Base-by-base conservation (phyloP, 92 coral and sea anemone genomes). In the Parazoanthus atlanticus region DNA sequence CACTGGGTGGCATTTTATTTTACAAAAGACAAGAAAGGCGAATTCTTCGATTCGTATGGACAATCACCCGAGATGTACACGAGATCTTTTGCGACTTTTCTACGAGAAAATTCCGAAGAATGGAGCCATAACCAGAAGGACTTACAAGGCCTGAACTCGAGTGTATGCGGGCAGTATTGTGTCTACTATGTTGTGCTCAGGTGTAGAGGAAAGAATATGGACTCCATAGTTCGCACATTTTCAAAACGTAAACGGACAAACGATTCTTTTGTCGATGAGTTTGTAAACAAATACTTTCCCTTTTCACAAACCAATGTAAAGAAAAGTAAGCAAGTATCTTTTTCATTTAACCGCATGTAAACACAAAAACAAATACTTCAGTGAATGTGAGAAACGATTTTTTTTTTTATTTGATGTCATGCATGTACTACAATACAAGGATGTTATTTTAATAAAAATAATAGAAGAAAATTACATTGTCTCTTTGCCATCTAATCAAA, bases 151-250 rank as follows among this genome's bases (percentile, higher is more conserved):
- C 72, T 79, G 56, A 32, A 33, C 74, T 85, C 88, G 10, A 80
- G 81, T 56, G 92, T 92, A 23, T 92, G 94, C 67, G 92, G 94
- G 4, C 89, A 92, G 67, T 89, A 89, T 80, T 91, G 93, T 77
- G 79, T 91, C 17, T 91, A 61, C 54, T 89, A 77, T 72, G 47
- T 91, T 8, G 43, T 92, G 25, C 89, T 86, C 76, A 88, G 93
- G 23, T 81, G 93, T 76, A 80, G 87, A 34, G 85, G 88, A n/a
- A 72, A 71, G 52, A 78, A 80, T 31, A 79, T 91, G 86, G 46
- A 76, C 47, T 78, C 94, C 29, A 89, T 92, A 89, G 92, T 87
- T 56, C 77, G 85, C 43, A 85, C 78, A 52, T 89, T 89, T 92
- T 85, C 66, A 78, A 41, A 74, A 8, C 65, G 64, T 54, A 92